Evolutionary conservation across 2,113 vertebrate genomes (phyloP), one percentile per base, ranked within the genome.

Genomic region (Corydoras sp.): DNA sequence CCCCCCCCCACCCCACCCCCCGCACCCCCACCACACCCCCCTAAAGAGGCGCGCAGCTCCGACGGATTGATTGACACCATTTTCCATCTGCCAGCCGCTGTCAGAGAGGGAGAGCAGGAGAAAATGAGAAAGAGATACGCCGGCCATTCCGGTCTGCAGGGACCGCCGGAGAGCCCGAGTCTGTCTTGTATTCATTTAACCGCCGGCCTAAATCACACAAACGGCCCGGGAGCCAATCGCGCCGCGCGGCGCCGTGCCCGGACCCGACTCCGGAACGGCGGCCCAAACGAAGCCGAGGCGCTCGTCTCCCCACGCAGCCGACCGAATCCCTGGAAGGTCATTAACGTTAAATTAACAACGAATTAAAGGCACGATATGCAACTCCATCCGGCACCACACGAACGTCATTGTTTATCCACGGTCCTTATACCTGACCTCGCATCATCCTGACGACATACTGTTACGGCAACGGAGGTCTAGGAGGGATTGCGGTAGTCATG

Each of bases 21-120:
- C 31, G 55, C 71, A 72, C 71, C 55, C 71, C 62, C 58, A 68
- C 70, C 78, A 81, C 81, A 74, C 75, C 79, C 79, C 79, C 76
- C 81, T 50, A 68, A 78, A 79, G 83, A 86, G 80, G 81, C 84
- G 82, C 85, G 81, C 82, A 80, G 83, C 84, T 82, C 83, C 87
- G 84, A 86, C 87, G 84, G 86, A 88, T 87, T 87, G 85, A 88
- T 87, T 87, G 88, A 88, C 85, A 86, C 85, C 86, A 85, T 88
- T 88, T 86, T 82, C 84, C 83, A 88, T 89, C 87, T 85, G 81
- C 80, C 78, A 58, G 80, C 13, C 24, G 77, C 84, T 83, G 81
- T 85, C 82, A 82, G 54, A 79, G 62, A 68, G 18, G 65, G 14
- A 31, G 58, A 62, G 49, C 60, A 60, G 51, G 63, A 71, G 75